phyloP scores from a whole-genome alignment of 2,113 vertebrate species.

The Mirza zaza region DNA sequence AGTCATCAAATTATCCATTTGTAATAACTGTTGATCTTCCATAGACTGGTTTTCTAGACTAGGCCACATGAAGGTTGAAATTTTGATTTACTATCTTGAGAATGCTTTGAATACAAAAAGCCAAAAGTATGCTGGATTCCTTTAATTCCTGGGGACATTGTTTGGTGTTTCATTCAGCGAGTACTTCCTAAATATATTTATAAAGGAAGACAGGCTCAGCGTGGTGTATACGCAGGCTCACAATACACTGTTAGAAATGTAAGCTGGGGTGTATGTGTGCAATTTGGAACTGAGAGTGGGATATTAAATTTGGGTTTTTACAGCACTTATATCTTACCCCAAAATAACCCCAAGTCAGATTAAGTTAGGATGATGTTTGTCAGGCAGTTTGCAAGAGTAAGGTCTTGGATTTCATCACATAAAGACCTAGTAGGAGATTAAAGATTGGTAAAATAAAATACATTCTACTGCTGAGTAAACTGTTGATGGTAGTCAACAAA shows the following conservation, averaged over 20 bases:
- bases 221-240: not conserved
- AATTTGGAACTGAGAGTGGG: not conserved
- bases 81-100: conserved; percentile 31
- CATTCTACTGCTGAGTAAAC: not conserved
- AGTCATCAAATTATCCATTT: not conserved
- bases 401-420: not conserved
- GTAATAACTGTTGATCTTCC: not conserved
- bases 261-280: not conserved
- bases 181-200: conserved; percentile 78
- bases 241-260: not conserved
- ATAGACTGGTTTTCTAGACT: not conserved
- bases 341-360: not conserved
- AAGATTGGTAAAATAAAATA: not conserved
- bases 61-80: not conserved
- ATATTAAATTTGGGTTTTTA: not conserved
- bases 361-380: conserved; percentile 46
- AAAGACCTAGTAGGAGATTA: not conserved
- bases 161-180: conserved; percentile 72
- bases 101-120: conserved; percentile 51
- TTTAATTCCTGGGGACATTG: conserved; percentile 56
- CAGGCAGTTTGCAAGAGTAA: not conserved
- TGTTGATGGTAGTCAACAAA: not conserved
- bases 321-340: not conserved
- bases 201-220: conserved; percentile 58
- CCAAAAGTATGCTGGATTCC: not conserved